phyloP scores from a whole-genome alignment of 2,797 vertebrate species.

The Tokudaia tokunoshimensis region DNA sequence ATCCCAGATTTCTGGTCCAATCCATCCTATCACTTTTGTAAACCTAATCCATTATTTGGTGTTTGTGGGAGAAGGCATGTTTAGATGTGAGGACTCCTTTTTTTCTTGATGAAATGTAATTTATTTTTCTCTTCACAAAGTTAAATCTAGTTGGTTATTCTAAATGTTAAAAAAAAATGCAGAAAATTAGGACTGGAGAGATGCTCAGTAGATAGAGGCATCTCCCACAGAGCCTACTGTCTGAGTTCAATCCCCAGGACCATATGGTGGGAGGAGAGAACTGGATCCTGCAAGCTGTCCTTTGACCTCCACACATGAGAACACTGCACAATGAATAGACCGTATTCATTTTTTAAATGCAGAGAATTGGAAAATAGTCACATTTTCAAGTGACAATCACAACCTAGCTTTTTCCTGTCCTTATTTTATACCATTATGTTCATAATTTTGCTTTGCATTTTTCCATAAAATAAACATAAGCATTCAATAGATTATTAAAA shows the following conservation, averaged over 20 bases:
- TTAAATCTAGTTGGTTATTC: constrained; percentile 51
- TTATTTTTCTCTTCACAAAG: constrained; percentile 37
- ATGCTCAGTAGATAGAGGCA: neutral
- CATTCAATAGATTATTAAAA: neutral
- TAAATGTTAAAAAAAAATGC: constrained; percentile 52
- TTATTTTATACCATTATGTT: constrained; percentile 48
- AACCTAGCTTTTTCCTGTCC: neutral
- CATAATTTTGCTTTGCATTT: constrained; percentile 45
- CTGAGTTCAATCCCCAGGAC: neutral
- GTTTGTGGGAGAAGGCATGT: neutral
- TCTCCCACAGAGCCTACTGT: neutral
- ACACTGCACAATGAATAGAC: neutral
- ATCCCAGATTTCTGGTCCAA: constrained; percentile 8
- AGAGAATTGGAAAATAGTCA: constrained; percentile 47
- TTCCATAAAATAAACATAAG: constrained; percentile 2
- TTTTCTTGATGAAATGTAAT: neutral
- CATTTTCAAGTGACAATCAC: constrained; percentile 8
- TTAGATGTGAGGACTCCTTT: neutral
- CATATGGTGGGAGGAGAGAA: neutral
- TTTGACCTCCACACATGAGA: too few relatives aligned
- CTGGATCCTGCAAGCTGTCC: neutral
- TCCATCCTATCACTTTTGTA: neutral
- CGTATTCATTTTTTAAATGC: neutral
- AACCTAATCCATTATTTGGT: constrained; percentile 38
- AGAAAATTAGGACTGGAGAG: neutral